Conservation (phyloP, 1,140 invertebrate species). For the Maniola jurtina region DNA sequence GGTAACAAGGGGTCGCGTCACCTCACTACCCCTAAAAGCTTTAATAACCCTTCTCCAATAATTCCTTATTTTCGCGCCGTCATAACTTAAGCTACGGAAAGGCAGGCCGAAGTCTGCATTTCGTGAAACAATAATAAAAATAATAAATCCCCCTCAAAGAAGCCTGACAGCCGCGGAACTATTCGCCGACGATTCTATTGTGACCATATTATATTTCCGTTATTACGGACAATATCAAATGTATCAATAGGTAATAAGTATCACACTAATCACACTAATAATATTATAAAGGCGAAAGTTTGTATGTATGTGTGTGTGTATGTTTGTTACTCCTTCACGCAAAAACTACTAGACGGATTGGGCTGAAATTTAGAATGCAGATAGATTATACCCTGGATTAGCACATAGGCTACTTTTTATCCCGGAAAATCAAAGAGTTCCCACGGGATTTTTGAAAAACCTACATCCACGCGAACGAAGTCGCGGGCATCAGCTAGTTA, state of each 20-base stretch:
- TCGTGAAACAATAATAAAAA: slow-evolving; percentile 74
- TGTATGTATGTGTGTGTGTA: too few species aligned
- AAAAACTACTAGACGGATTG: too few species aligned
- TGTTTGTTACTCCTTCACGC: too few species aligned
- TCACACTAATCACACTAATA: too few species aligned
- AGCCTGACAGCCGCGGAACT: slow-evolving; percentile 72
- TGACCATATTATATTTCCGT: slow-evolving; percentile 21
- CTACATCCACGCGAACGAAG: too few species aligned
- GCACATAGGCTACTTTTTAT: too few species aligned
- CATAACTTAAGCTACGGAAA: slow-evolving; percentile 55
- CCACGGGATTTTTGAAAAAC: too few species aligned
- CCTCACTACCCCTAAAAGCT: slow-evolving; percentile 4
- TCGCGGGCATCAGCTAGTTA: too few species aligned
- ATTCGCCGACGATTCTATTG: slow-evolving; percentile 54
- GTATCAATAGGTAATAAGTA: background rate
- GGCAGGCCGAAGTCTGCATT: slow-evolving; percentile 40
- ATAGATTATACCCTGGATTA: too few species aligned
- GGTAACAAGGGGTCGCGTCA: background rate
- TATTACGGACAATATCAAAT: background rate
- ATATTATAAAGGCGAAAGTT: too few species aligned
- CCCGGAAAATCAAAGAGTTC: too few species aligned
- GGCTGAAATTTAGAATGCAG: too few species aligned
- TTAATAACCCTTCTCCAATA: slow-evolving; percentile 23
- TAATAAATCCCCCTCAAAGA: slow-evolving; percentile 75
- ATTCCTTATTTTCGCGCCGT: slow-evolving; percentile 34